Percentiles rank a stretch among this genome's conserved stretches.
phyloP scores from a whole-genome alignment of 2,888 invertebrate genomes.

The Hirudinaria manillensis region DNA sequence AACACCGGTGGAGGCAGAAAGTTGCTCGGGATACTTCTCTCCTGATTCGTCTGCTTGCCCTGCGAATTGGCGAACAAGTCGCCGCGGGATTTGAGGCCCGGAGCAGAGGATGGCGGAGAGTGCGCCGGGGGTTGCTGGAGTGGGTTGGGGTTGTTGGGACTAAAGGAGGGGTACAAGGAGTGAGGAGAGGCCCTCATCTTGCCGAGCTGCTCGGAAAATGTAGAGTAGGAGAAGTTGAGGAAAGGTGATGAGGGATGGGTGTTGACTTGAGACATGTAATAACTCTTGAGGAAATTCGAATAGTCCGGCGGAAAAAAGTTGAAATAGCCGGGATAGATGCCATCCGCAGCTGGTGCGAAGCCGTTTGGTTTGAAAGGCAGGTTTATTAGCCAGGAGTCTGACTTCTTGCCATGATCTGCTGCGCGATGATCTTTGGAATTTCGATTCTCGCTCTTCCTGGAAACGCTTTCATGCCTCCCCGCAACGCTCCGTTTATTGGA shows the following conservation, averaged over 20 bases:
- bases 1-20: background rate
- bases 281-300: constrained; percentile 1
- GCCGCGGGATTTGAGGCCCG: background rate
- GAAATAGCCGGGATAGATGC: constrained; percentile 6
- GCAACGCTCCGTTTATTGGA: background rate
- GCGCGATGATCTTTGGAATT: background rate
- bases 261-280: constrained; percentile 11
- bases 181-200: constrained; percentile 2
- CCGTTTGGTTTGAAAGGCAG: too few relatives aligned
- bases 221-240: constrained; percentile 4
- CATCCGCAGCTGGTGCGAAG: background rate
- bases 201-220: constrained; percentile 9
- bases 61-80: background rate
- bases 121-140: too few relatives aligned
- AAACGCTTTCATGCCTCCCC: background rate
- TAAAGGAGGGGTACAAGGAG: background rate
- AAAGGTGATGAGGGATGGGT: constrained; percentile 4
- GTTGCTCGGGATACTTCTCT: background rate
- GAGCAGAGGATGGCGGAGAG: too few relatives aligned
- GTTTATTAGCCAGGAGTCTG: constrained; percentile 1
- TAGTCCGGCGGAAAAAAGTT: constrained; percentile 14
- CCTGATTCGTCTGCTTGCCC: background rate
- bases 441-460: constrained; percentile 8
- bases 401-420: background rate
- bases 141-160: too few relatives aligned